Percentiles rank a stretch among this genome's conserved stretches.
Conservation (phyloP, 2,888 invertebrate genomes). For the Flexamia atlantica region DNA sequence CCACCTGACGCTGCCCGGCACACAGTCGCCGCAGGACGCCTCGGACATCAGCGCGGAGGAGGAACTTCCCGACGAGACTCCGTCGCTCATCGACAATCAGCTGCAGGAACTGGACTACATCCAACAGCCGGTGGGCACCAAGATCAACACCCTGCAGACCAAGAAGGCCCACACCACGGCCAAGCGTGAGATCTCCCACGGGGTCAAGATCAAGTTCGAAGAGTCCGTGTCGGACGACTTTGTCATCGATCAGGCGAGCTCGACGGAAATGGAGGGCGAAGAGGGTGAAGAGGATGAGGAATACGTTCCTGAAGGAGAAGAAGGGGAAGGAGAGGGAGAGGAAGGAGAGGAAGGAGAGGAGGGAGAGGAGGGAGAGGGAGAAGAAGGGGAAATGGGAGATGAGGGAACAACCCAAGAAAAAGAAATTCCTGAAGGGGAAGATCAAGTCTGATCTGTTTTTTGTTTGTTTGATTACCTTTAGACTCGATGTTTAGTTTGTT, state of each 20-base stretch:
- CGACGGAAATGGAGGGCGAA: background rate
- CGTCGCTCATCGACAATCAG: conserved; percentile 23
- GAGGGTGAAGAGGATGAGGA: conserved; percentile 2
- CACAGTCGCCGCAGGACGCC: conserved; percentile 30
- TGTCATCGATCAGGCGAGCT: background rate
- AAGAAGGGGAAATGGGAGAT: background rate
- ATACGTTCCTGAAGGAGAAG: background rate
- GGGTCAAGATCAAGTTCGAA: conserved; percentile 8
- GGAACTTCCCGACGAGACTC: conserved; percentile 16
- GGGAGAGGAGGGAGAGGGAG: background rate
- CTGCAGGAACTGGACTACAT: conserved; percentile 53
- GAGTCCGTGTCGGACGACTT: conserved; percentile 23
- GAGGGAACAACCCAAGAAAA: background rate
- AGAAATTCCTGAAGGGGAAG: background rate
- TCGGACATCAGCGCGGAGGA: background rate
- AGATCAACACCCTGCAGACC: background rate
- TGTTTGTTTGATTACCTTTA: no score
- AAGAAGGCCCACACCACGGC: background rate
- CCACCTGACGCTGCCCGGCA: background rate
- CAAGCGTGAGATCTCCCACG: conserved; percentile 24
- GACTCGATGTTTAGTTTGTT: no score
- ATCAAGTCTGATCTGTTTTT: background rate
- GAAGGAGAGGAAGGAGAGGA: background rate
- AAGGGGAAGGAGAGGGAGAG: background rate
- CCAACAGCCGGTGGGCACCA: conserved; percentile 36